Base-by-base conservation (phyloP, 2,797 vertebrate genomes). In the Enteromius paludinosus region DNA sequence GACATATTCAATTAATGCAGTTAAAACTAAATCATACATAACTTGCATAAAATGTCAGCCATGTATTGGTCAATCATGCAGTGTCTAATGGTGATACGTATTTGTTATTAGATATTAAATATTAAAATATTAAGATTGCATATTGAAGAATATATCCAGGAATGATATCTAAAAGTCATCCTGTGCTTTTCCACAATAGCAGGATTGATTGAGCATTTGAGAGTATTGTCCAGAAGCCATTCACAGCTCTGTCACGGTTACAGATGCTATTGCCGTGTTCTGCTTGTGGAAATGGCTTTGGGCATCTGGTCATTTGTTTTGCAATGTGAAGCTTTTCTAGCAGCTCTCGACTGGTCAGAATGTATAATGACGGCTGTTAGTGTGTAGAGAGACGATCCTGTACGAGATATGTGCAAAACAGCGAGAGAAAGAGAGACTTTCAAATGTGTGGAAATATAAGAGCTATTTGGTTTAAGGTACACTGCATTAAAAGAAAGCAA, bases 341-440 rank as follows among this genome's bases (percentile, higher is more conserved):
- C 49, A 74, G 72, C 70, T 83, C 81, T 80, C 41, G 25, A 81
- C 81, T 62, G 69, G 14, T 41, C 47, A 41, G 87, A 79, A 87
- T 88, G 85, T 78, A 81, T 88, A 82, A 83, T 85, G 83, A 86
- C 86, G 87, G 82, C 82, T 79, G 79, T 62, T 33, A 56, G 72
- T 71, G 64, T 84, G 83, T 81, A 82, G 72, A 72, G 76, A 84
- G 78, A 70, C 25, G 5, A 87, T 87, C 81, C 62, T 66, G 74
- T 77, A 59, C 84, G 69, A 74, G n/a, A 47, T 68, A 18, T 38
- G 45, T 72, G 28, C 70, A 66, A 28, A 62, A 73, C 54, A 49
- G 25, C 23, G 23, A 33, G 11, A 23, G 35, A 30, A 71, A 47
- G 25, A 75, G 70, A 30, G 45, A 35, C 43, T 49, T 78, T 64